Evolutionary conservation across 2,797 vertebrate genomes (phyloP), one percentile per base, ranked within the genome.

Genomic region (Protonibea diacanthus): DNA sequence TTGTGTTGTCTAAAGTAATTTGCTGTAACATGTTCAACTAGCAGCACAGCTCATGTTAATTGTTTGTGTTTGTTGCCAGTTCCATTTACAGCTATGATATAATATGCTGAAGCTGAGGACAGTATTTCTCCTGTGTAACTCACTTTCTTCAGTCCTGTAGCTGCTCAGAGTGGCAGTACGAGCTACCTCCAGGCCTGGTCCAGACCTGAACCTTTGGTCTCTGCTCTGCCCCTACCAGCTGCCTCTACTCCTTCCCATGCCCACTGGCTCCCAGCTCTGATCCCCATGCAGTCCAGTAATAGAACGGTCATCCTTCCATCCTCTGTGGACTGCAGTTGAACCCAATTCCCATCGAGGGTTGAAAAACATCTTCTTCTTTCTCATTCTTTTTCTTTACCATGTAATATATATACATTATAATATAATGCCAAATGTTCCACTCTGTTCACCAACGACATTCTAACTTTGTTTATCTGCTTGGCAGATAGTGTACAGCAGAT

Each of bases 31-130:
- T 60, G 73, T 83, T 82, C 62, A 33, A 75, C 74, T 74, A 64
- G 74, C 74, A 44, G 67, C 44, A 1, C 52, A 1, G 55, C 86
- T 76, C 62, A 23, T 69, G 78, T 53, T 87, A 74, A 85, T 90
- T 82, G 86, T 84, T 87, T 83, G 67, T 79, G 85, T 85, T 90
- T 66, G 86, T 81, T 72, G 87, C 78, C 82, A 71, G 53, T 74
- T 86, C 44, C 47, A 27, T 81, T 89, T 82, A 70, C 20, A 4
- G 52, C 38, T 38, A 56, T 79, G 84, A 79, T 69, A 25, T 67
- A 38, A 76, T 58, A 72, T 48, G 76, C 70, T 9, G 27, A 27
- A 61, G 69, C 74, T 27, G 71, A 55, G 69, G 44, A 52, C 64
- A 82, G 21, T 47, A 6, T 70, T 80, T 70, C 42, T 63, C 64